These are phyloP conservation scores for Amiota minor DNA, from an alignment of 2,888 invertebrate species.

Conservation along the genomic window DNA sequence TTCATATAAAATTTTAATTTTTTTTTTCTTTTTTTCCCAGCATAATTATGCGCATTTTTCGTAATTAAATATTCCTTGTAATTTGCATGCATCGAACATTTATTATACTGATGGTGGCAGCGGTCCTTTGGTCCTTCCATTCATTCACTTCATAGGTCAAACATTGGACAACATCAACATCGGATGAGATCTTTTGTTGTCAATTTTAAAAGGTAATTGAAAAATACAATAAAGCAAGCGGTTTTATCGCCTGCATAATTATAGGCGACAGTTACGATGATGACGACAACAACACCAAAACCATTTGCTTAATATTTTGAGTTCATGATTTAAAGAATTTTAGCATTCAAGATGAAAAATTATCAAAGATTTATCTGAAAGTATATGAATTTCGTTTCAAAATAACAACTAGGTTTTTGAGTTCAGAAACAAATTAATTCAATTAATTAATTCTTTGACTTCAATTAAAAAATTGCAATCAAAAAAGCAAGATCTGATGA, in stretches of 20 bases:
- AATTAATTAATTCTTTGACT: too few relatives aligned
- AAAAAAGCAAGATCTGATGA: too few relatives aligned
- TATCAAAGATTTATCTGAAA: neutral
- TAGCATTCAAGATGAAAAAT: neutral
- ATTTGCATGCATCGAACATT: slow-evolving; percentile 63
- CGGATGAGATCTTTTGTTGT: slow-evolving; percentile 56
- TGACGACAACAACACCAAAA: too few relatives aligned
- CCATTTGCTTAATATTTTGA: neutral
- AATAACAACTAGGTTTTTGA: neutral
- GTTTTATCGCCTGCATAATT: slow-evolving; percentile 55
- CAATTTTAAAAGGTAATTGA: slow-evolving; percentile 66
- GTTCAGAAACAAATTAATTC: neutral
- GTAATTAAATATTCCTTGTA: slow-evolving; percentile 71
- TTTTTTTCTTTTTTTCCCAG: slow-evolving; percentile 22
- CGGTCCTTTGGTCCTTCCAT: neutral
- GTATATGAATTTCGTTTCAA: neutral
- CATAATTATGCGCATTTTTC: slow-evolving; percentile 70
- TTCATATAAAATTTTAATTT: slow-evolving; percentile 30
- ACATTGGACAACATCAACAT: neutral
- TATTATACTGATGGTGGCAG: slow-evolving; percentile 46
- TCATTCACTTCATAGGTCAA: neutral
- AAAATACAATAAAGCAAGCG: slow-evolving; percentile 62
- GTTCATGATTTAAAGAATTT: neutral
- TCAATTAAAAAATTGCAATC: too few relatives aligned
- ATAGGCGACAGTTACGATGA: slow-evolving; percentile 34